Evolutionary conservation across 2,113 vertebrate species (phyloP), one percentile per base, ranked within the genome.

Genomic region (Atractosteus spatula): DNA sequence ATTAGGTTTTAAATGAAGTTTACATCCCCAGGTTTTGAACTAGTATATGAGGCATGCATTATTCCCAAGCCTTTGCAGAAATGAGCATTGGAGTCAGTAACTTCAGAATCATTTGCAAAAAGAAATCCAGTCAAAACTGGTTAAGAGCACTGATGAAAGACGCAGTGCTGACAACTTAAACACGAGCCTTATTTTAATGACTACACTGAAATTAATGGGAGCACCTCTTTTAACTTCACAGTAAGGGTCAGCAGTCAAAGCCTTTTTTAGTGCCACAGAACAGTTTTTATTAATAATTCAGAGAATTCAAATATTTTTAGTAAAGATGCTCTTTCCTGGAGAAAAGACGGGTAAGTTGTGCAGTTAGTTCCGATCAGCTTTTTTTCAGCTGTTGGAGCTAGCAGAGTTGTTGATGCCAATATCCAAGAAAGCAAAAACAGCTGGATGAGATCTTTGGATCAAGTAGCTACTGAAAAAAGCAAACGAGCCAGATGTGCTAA

Each of bases 221-320:
- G 29, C 29, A 29, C 29, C 29, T 29, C 29, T 29, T 29, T 29
- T 29, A 29, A 29, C 29, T 3, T 55, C 73, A 55, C 77, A 66
- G 69, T 55, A n/a, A 63, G 79, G 83, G 83, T 84, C 84, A 87
- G 81, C 64, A 41, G 70, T 71, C 76, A 71, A 74, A 76, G 82
- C 78, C 79, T 79, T 81, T 69, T 68, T 77, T 73, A 70, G 81
- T 80, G 81, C 83, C 74, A 80, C 81, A 82, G 85, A 88, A 88
- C 89, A 83, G 87, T 75, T 82, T 74, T 41, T 78, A 89, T 91
- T 82, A 90, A 89, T 90, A 87, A 88, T 87, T 86, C 74, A 90
- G 76, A 73, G 77, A 81, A n/a, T n/a, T n/a, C 83, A 83, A 84
- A 86, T 83, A 82, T 84, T 85, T 85, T 81, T 80, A 77, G 82